Conservation (phyloP, 1,140 invertebrate genomes). For the Hestina assimilis region DNA sequence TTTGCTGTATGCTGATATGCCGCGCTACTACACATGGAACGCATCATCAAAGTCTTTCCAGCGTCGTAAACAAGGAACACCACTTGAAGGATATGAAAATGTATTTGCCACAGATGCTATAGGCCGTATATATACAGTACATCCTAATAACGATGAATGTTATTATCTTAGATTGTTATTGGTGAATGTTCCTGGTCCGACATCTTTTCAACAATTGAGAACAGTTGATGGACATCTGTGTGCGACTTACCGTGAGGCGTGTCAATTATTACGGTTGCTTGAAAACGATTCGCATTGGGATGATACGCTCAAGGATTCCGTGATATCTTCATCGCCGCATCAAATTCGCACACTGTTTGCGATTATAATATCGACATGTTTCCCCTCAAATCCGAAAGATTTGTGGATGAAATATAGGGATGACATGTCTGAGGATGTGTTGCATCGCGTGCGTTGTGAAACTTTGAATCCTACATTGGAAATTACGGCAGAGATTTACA, state of each 20-base stretch:
- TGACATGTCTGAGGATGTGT: constrained; percentile 33
- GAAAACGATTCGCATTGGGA: constrained; percentile 49
- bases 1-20: constrained; percentile 23
- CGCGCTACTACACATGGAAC: no score
- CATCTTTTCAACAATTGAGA: constrained; percentile 67
- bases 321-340: constrained; percentile 27
- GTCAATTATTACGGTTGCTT: constrained; percentile 36
- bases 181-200: constrained; percentile 68
- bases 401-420: constrained; percentile 26
- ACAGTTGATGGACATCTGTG: no score
- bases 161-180: constrained; percentile 65
- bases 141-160: constrained; percentile 52
- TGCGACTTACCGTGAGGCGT: constrained; percentile 53
- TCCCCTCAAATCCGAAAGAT: no score
- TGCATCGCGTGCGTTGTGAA: no score
- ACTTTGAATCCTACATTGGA: no score
- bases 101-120: constrained; percentile 38
- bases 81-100: constrained; percentile 37
- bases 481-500: no score
- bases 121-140: constrained; percentile 54
- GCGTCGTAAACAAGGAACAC: constrained; percentile 39
- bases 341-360: constrained; percentile 43
- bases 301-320: constrained; percentile 42
- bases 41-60: constrained; percentile 38
- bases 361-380: no score